Evolutionary conservation across 1,140 invertebrate genomes (phyloP).

Genomic region (Olivierus martensii): DNA sequence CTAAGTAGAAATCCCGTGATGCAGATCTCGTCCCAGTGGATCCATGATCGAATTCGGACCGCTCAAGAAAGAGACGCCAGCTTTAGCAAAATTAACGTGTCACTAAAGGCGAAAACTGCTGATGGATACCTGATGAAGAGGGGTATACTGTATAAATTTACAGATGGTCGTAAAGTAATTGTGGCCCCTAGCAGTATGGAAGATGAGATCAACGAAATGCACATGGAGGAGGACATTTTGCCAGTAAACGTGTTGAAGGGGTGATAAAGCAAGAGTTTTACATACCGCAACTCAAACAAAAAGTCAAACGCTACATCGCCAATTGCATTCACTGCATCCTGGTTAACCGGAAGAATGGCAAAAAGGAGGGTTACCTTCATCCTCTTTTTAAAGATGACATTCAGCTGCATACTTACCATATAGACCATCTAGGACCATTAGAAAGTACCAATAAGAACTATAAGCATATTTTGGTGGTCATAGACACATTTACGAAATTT

Average conservation of each 20-base stretch:
- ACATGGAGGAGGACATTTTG: background rate
- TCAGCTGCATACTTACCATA: background rate
- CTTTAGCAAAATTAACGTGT: background rate
- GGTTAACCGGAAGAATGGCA: background rate
- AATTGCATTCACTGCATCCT: background rate
- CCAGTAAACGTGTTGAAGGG: background rate
- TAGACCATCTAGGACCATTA: background rate
- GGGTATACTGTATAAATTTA: constrained; percentile 3
- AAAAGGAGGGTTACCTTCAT: background rate
- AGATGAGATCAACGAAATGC: background rate
- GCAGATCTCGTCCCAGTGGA: background rate
- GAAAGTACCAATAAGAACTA: constrained; percentile 1
- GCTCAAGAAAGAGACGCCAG: background rate
- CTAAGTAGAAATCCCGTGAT: too few relatives aligned
- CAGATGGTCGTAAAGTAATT: background rate
- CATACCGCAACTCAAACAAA: background rate
- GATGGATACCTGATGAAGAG: background rate
- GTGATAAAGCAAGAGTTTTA: background rate
- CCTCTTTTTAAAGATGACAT: background rate
- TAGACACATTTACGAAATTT: too few relatives aligned
- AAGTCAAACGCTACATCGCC: background rate
- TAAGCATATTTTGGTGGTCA: too few relatives aligned
- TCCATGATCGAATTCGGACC: background rate
- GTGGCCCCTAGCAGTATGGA: background rate
- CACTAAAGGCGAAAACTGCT: background rate